Evolutionary conservation across 2,113 vertebrate species (phyloP).

Genomic region (Electrona antarctica): DNA sequence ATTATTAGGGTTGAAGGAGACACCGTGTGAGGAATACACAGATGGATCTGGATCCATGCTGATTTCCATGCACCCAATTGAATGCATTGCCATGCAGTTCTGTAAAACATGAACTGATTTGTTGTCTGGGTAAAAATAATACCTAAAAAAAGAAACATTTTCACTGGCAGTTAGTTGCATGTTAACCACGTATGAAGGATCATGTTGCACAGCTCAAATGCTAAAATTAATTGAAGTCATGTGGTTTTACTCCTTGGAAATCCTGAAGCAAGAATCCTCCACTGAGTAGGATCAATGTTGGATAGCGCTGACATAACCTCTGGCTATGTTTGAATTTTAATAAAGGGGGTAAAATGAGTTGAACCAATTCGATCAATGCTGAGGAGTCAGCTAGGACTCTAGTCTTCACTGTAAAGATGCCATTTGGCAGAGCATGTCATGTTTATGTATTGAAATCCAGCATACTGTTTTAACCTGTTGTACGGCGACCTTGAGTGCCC

Average conservation of each 20-base stretch:
- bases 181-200: background rate
- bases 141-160: background rate
- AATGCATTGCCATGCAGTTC: conserved; percentile 8
- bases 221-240: conserved; percentile 1
- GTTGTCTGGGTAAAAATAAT: background rate
- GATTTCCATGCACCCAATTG: conserved; percentile 28
- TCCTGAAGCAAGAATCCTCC: conserved; percentile 29
- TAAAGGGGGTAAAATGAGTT: conserved; percentile 22
- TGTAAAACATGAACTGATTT: conserved; percentile 9
- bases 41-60: conserved; percentile 39
- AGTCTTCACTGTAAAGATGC: too few species aligned
- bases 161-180: conserved; percentile 17
- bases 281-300: conserved; percentile 19
- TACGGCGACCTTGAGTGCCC: too few species aligned
- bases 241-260: conserved; percentile 13
- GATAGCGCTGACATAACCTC: conserved; percentile 32
- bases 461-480: too few species aligned
- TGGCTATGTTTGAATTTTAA: conserved; percentile 47
- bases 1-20: conserved; percentile 52
- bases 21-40: conserved; percentile 42
- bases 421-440: too few species aligned
- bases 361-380: conserved; percentile 16
- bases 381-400: background rate
- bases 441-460: too few species aligned
- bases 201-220: background rate